These are phyloP conservation scores for Gnathonemus echidnorhynchus DNA, from an alignment of 2,113 vertebrate genomes.

Conservation along the genomic window DNA sequence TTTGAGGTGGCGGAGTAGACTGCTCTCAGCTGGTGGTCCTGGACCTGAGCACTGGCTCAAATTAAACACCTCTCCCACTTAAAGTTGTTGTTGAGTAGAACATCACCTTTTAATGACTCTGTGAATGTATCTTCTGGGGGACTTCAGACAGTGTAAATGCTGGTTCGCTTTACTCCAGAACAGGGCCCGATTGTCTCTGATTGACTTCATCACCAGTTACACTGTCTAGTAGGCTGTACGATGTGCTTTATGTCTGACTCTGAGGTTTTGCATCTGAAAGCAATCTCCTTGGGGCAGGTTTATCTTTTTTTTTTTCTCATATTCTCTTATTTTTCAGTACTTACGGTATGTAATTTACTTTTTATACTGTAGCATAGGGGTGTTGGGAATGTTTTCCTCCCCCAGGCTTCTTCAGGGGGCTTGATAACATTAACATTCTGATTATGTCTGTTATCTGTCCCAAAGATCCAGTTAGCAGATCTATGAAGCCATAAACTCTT, in stretches of 20 bases:
- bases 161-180: neutral
- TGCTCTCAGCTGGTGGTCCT: neutral
- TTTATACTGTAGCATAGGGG: neutral
- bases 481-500: neutral
- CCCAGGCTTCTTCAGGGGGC: neutral
- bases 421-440: neutral
- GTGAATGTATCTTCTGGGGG: neutral
- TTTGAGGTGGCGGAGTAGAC: neutral
- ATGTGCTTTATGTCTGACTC: neutral
- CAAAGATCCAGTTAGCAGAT: neutral
- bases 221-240: neutral
- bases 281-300: neutral
- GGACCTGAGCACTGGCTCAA: neutral
- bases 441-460: neutral
- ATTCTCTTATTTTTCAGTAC: neutral
- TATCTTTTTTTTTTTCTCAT: neutral
- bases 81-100: neutral
- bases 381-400: neutral
- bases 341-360: neutral
- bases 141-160: neutral
- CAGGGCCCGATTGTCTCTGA: neutral
- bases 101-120: neutral
- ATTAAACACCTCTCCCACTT: neutral
- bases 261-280: neutral
- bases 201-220: neutral